Conservation (phyloP, 2,113 vertebrate species). For the Vimba vimba region DNA sequence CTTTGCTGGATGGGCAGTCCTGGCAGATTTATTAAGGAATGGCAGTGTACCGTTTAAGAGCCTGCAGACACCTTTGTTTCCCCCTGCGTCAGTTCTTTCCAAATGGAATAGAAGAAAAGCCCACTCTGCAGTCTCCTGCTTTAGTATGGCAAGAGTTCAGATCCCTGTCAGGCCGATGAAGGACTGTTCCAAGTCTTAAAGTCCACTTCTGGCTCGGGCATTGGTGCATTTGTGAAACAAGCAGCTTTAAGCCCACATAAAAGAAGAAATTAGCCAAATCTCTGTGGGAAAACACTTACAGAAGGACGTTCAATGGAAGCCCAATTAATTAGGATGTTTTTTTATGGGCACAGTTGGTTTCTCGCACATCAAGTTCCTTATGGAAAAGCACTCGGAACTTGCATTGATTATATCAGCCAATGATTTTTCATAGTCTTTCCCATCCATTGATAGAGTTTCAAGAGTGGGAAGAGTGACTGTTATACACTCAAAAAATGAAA, state of each 20-base stretch:
- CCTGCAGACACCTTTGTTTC: conserved; percentile 38
- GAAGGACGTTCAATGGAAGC: conserved; percentile 25
- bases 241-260: conserved; percentile 48
- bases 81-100: background rate
- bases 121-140: conserved; percentile 21
- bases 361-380: background rate
- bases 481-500: background rate
- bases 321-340: conserved; percentile 50
- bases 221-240: conserved; percentile 44
- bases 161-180: conserved; percentile 55
- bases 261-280: conserved; percentile 48
- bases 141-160: conserved; percentile 45
- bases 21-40: conserved; percentile 7
- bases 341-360: conserved; percentile 47
- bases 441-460: background rate
- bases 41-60: background rate
- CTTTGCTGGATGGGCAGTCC: background rate
- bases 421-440: conserved; percentile 37
- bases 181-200: conserved; percentile 4
- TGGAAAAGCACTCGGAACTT: conserved; percentile 7
- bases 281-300: conserved; percentile 51
- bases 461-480: conserved; percentile 26
- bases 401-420: conserved; percentile 48
- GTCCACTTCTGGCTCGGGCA: background rate
- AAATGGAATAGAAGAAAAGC: conserved; percentile 14